Base-by-base conservation (phyloP, 2,797 vertebrate species). In the Coilia nasus region DNA sequence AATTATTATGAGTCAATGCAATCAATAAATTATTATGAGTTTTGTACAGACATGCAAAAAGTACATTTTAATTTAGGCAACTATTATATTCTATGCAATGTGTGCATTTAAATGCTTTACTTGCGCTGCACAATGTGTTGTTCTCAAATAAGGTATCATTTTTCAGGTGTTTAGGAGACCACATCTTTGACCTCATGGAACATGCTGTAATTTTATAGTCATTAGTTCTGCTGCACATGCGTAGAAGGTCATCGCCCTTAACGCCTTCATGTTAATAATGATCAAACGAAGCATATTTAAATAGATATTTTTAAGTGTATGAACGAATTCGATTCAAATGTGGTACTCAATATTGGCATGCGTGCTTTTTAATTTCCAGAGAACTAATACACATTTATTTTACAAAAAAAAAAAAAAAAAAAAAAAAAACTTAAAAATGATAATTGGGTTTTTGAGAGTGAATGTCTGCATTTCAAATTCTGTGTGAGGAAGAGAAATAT, bases 401-500 rank as follows among this genome's bases (percentile, higher is more conserved):
- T 21, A 41, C 19, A 31, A 71, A 19, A 35, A 75, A 35, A 17
- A 35, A 41, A 41, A 31, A 71, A 19, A 35, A 75, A 35, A 17
- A 35, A 31, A 17, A 75, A 19, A 15, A 35, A 75, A 3, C 15
- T 35, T 75, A 3, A 75, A 64, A 19, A 2, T 7, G 15, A 4
- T 28, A 67, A 67, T 19, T 5, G 15, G 31, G 25, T 25, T 71
- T 10, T 35, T 15, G 17, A 31, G 25, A 15, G 11, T 31, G 62
- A 28, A 25, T 17, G 28, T 31, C 64, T 31, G 31, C 15, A 78
- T 44, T 44, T 78, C 31, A 78, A 78, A 78, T 44, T 41, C 31
- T 78, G 19, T 78, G 31, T 44, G 71, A 71, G 71, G 67, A 6
- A 75, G 35, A 75, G 7, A 78, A 78, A 44, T 78, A 78, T 78